Conservation (phyloP, 2,888 invertebrate species). For the Busseola fusca region DNA sequence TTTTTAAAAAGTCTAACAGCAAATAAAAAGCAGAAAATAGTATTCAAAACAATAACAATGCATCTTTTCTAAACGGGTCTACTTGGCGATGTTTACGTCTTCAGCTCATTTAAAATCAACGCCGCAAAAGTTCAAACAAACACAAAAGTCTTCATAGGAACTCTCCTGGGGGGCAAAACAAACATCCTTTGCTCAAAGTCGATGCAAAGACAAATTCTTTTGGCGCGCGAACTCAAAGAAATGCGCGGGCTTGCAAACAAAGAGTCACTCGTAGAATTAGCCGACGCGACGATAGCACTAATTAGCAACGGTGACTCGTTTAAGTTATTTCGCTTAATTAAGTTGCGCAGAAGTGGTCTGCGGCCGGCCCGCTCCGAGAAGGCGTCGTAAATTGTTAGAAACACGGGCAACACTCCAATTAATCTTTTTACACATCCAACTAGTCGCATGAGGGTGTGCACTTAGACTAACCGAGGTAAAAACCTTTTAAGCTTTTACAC, state of each 20-base stretch:
- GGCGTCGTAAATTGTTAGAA: conserved; percentile 87
- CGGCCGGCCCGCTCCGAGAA: conserved; percentile 83
- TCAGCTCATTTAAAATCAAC: conserved; percentile 62
- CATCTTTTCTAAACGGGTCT: conserved; percentile 63
- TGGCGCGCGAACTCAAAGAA: conserved; percentile 86
- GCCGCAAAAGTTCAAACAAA: conserved; percentile 73
- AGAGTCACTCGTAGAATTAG: conserved; percentile 87
- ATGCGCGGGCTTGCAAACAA: conserved; percentile 82
- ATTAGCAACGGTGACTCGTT: conserved; percentile 88
- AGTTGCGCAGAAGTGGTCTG: conserved; percentile 88
- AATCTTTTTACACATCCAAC: conserved; percentile 89
- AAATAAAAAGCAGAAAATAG: conserved; percentile 32
- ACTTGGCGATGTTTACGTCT: conserved; percentile 58
- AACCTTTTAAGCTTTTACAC: conserved; percentile 78
- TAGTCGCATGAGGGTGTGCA: conserved; percentile 84
- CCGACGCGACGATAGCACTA: conserved; percentile 84
- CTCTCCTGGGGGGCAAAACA: conserved; percentile 78
- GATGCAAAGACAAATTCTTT: conserved; percentile 88
- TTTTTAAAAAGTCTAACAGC: neutral
- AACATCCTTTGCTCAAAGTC: conserved; percentile 85
- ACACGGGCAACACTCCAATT: conserved; percentile 87
- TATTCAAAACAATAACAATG: conserved; percentile 38
- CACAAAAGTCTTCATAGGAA: conserved; percentile 75
- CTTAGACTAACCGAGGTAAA: conserved; percentile 80
- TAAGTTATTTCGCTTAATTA: conserved; percentile 89